Base-by-base conservation (phyloP, 2,797 vertebrate genomes). In the Nannoperca australis region DNA sequence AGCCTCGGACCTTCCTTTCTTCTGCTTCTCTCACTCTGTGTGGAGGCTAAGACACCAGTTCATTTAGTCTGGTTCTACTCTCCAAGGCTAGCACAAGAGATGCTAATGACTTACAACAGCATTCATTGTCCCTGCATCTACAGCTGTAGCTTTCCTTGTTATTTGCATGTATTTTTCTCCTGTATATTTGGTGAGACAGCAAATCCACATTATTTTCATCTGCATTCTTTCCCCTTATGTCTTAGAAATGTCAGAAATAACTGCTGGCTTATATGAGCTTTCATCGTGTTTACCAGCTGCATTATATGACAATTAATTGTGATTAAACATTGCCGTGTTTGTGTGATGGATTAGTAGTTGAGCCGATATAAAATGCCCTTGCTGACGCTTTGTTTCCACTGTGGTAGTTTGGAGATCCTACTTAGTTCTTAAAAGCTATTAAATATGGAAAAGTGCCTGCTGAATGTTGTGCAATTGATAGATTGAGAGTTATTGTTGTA, bases 1-100 rank as follows among this genome's bases (percentile, higher is more conserved):
- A 67, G 45, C 49, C 47, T 56, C 36, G 12, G 63, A 11, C 24
- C n/a, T 60, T 65, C 27, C 69, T 44, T 58, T 81, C 59, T 78
- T 72, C 79, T 85, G 77, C 61, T 66, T 78, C 63, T 53, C 44
- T 36, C 20, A 24, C 15, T 4, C 17, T 11, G 24, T 55, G 44
- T 54, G 30, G 24, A 1, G 17, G 24, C 54, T 44, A 27, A 27
- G 24, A 27, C 45, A 59, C 44, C 42, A 2, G 42, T 22, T 59
- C 30, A 60, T 54, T 38, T 36, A 20, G 34, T 12, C 20, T 63
- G n/a, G 36, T 2, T 60, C 72, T 72, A 0, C 36, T 70, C 44
- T 63, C 22, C 17, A 13, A 27, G 44, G 2, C 22, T 32, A 10
- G 58, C 67, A 44, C 51, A 11, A 50, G 17, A 4, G 14, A 12